These are phyloP conservation scores for Chloroceryle aenea DNA, from an alignment of 2,113 vertebrate genomes.

Conservation along the genomic window DNA sequence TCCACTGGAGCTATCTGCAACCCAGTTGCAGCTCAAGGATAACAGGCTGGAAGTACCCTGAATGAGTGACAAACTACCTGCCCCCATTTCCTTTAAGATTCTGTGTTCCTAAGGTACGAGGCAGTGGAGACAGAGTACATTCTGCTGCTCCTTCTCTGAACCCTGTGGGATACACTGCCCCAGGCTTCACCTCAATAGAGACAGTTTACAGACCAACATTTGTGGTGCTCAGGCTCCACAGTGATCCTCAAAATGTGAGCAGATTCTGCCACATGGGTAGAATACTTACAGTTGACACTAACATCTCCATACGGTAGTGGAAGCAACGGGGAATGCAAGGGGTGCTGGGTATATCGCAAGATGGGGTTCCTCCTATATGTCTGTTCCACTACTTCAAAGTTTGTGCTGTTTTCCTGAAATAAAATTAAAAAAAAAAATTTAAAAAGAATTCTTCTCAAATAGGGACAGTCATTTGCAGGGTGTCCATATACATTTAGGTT, in stretches of 20 bases:
- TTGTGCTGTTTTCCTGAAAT: conserved; percentile 86
- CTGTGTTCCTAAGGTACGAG: neutral
- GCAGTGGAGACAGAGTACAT: neutral
- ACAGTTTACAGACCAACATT: neutral
- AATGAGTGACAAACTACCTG: neutral
- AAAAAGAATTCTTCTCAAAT: neutral
- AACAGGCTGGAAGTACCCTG: neutral
- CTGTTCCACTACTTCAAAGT: conserved; percentile 89
- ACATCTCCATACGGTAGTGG: conserved; percentile 90
- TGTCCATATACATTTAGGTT: neutral
- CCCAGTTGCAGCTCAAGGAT: neutral
- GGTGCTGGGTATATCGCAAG: conserved; percentile 91
- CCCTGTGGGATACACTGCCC: neutral
- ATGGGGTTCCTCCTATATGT: conserved; percentile 92
- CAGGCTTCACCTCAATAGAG: neutral
- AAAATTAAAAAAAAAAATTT: neutral
- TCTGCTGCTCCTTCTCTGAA: neutral
- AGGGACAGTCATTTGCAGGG: neutral
- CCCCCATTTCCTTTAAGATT: neutral
- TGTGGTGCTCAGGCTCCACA: neutral
- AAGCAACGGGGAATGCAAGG: conserved; percentile 88
- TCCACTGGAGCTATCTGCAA: neutral
- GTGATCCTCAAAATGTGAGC: neutral
- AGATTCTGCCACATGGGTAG: neutral
- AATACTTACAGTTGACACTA: conserved; percentile 80